Evolutionary conservation across 2,888 invertebrate genomes (phyloP).

Genomic region (Chrysomela aeneicollis): DNA sequence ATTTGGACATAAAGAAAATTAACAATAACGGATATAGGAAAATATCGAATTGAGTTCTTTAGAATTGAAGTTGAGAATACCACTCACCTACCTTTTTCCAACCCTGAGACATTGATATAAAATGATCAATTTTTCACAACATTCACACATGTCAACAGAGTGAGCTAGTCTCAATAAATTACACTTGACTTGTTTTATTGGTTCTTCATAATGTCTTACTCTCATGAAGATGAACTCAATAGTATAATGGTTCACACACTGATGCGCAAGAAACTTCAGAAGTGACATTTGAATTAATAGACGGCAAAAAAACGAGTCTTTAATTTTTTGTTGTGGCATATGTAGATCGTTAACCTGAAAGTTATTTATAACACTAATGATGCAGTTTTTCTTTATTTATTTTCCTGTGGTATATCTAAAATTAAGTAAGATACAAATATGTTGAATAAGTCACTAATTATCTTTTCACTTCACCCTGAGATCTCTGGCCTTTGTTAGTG

Average conservation of each 20-base stretch:
- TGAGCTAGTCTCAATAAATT: background rate
- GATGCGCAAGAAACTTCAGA: constrained; percentile 12
- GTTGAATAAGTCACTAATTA: constrained; percentile 6
- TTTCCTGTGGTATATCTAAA: constrained; percentile 42
- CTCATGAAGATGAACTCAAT: background rate
- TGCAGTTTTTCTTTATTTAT: constrained; percentile 44
- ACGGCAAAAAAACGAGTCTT: constrained; percentile 30
- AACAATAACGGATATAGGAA: too few relatives aligned
- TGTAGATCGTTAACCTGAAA: constrained; percentile 46
- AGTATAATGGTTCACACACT: constrained; percentile 11
- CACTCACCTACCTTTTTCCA: too few relatives aligned
- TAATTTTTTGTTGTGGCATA: constrained; percentile 34
- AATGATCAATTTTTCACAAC: too few relatives aligned
- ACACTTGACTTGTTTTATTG: background rate
- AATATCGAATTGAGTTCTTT: too few relatives aligned
- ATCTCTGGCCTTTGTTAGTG: too few relatives aligned
- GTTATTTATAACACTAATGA: constrained; percentile 48
- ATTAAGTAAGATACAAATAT: constrained; percentile 36
- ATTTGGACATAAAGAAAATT: too few relatives aligned
- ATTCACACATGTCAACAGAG: background rate
- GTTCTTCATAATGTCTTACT: background rate
- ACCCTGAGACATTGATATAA: too few relatives aligned
- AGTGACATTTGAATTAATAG: constrained; percentile 33
- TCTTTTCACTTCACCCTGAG: too few relatives aligned
- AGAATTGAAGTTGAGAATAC: too few relatives aligned